phyloP scores from a whole-genome alignment of 2,888 invertebrate species.

The Xestia rhomboidea region DNA sequence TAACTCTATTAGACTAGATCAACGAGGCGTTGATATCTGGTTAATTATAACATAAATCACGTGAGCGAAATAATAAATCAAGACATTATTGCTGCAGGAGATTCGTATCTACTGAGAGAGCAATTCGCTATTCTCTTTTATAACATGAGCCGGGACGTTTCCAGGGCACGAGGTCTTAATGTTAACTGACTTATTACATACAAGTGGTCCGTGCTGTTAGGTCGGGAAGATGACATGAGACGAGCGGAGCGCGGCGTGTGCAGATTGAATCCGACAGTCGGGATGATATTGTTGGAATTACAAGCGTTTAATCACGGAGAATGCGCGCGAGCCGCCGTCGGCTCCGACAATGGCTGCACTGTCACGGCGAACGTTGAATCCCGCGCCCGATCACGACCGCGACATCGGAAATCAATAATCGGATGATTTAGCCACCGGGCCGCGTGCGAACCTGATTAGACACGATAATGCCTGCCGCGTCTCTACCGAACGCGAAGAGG shows the following conservation, averaged over 20 bases:
- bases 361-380: conserved; percentile 87
- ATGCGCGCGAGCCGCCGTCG: conserved; percentile 81
- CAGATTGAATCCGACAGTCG: conserved; percentile 86
- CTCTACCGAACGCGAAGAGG: conserved; percentile 78
- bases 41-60: conserved; percentile 69
- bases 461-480: conserved; percentile 87
- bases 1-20: conserved; percentile 55
- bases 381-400: conserved; percentile 90
- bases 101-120: conserved; percentile 54
- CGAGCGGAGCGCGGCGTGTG: conserved; percentile 74
- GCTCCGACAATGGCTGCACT: conserved; percentile 86
- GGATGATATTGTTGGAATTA: conserved; percentile 89
- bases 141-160: conserved; percentile 65
- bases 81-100: conserved; percentile 67
- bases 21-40: conserved; percentile 64
- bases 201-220: conserved; percentile 70
- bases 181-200: conserved; percentile 72
- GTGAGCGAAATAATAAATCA: conserved; percentile 70
- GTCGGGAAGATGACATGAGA: conserved; percentile 77
- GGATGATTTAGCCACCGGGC: conserved; percentile 90
- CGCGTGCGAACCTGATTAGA: conserved; percentile 91
- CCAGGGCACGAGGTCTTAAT: conserved; percentile 75
- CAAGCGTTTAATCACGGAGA: conserved; percentile 89
- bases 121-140: conserved; percentile 67
- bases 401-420: conserved; percentile 91